phyloP scores from a whole-genome alignment of 2,888 invertebrate species.

The Orthosia cruda region DNA sequence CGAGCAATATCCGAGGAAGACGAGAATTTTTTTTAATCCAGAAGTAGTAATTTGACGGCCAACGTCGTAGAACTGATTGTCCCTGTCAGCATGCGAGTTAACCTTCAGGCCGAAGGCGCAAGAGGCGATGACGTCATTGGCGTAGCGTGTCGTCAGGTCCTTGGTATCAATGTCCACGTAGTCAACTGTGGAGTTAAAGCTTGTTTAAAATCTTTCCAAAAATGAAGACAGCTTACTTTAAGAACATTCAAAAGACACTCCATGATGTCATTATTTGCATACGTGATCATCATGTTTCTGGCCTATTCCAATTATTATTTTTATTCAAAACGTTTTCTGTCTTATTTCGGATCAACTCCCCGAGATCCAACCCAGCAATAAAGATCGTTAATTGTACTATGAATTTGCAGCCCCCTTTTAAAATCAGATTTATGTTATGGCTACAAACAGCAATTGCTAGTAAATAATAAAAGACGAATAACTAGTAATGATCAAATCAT shows the following conservation, averaged over 20 bases:
- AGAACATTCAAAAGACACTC: background rate
- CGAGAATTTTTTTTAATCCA: slow-evolving; percentile 67
- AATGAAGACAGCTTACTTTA: background rate
- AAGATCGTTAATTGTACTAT: too few relatives aligned
- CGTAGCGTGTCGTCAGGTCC: slow-evolving; percentile 85
- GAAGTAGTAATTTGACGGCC: slow-evolving; percentile 85
- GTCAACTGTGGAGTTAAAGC: slow-evolving; percentile 57
- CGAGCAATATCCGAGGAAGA: slow-evolving; percentile 67
- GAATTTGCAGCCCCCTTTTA: too few relatives aligned
- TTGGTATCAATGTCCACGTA: slow-evolving; percentile 83
- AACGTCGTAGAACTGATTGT: slow-evolving; percentile 91
- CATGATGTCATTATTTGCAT: too few relatives aligned
- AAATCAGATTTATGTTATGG: too few relatives aligned
- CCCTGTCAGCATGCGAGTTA: slow-evolving; percentile 89
- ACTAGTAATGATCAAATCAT: too few relatives aligned
- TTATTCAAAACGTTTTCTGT: too few relatives aligned
- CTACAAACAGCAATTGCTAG: too few relatives aligned
- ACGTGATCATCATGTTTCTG: background rate
- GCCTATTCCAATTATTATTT: background rate
- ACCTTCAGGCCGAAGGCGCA: slow-evolving; percentile 90
- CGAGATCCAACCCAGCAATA: too few relatives aligned
- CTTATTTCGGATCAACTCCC: too few relatives aligned
- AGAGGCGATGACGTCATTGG: slow-evolving; percentile 90
- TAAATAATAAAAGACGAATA: too few relatives aligned
- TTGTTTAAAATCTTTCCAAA: background rate